Evolutionary conservation across 2,888 invertebrate species (phyloP).

Genomic region (Drosophila picticornis): DNA sequence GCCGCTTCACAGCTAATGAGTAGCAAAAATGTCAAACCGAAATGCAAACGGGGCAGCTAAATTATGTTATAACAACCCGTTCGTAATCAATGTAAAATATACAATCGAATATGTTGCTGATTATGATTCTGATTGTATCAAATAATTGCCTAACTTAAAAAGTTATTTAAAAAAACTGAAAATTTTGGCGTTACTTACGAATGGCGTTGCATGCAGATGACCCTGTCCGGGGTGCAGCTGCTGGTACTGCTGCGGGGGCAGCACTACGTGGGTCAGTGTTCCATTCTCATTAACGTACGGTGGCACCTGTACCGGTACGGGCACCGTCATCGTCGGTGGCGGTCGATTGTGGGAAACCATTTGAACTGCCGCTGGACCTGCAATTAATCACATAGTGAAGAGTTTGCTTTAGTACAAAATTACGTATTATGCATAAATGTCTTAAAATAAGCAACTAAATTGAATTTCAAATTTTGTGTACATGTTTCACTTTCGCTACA

Average conservation of each 20-base stretch:
- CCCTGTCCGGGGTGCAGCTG: conserved; percentile 85
- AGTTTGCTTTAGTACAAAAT: conserved; percentile 7
- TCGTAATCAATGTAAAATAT: not conserved
- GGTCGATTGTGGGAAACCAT: conserved; percentile 93
- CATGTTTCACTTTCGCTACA: not conserved
- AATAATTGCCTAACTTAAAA: not conserved
- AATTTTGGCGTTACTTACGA: conserved; percentile 86
- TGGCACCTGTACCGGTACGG: conserved; percentile 95
- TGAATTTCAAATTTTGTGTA: not conserved
- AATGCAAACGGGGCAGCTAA: not conserved
- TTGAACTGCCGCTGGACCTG: conserved; percentile 93
- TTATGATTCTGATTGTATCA: not conserved
- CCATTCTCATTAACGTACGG: conserved; percentile 96
- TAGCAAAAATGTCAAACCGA: not conserved
- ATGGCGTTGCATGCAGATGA: conserved; percentile 87
- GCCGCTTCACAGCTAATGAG: not conserved
- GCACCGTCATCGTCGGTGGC: conserved; percentile 93
- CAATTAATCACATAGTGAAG: conserved; percentile 43
- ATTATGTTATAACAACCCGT: not conserved
- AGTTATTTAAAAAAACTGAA: not conserved
- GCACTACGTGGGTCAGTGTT: conserved; percentile 94
- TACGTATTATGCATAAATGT: not conserved
- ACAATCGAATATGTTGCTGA: not conserved
- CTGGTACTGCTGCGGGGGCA: conserved; percentile 90
- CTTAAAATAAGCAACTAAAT: not conserved